Conservation (phyloP, 2,888 invertebrate genomes). For the Strigamia maritima region DNA sequence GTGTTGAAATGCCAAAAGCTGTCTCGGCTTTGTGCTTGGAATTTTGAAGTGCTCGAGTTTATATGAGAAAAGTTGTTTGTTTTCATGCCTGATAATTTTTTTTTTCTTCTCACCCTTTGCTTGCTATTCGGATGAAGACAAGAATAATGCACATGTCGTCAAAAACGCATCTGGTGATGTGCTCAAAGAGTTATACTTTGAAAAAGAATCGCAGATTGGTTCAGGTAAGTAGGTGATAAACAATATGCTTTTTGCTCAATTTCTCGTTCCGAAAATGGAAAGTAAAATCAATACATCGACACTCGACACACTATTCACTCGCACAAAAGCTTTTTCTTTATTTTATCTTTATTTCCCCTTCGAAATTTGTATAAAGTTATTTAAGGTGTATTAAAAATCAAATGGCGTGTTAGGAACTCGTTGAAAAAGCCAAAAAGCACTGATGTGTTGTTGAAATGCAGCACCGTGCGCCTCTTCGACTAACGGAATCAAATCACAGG, state of each 20-base stretch:
- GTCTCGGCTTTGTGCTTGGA: constrained; percentile 27
- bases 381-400: not conserved
- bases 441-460: constrained; percentile 12
- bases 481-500: not conserved
- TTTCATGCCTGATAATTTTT: constrained; percentile 7
- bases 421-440: not conserved
- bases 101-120: not conserved
- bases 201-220: constrained; percentile 26
- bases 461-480: not conserved
- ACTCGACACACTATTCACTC: not conserved
- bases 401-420: not conserved
- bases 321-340: not conserved
- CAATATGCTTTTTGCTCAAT: not conserved
- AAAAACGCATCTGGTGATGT: constrained; percentile 23
- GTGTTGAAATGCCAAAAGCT: constrained; percentile 32
- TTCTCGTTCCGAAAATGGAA: not conserved
- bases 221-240: constrained; percentile 26
- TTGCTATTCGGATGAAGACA: constrained; percentile 16
- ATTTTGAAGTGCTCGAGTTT: constrained; percentile 19
- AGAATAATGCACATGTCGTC: constrained; percentile 25
- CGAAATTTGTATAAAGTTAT: not conserved
- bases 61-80: constrained; percentile 20
- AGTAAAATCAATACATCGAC: not conserved
- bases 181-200: constrained; percentile 12
- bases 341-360: not conserved